phyloP scores from a whole-genome alignment of 2,888 invertebrate genomes.

The Amphipoea oculea region DNA sequence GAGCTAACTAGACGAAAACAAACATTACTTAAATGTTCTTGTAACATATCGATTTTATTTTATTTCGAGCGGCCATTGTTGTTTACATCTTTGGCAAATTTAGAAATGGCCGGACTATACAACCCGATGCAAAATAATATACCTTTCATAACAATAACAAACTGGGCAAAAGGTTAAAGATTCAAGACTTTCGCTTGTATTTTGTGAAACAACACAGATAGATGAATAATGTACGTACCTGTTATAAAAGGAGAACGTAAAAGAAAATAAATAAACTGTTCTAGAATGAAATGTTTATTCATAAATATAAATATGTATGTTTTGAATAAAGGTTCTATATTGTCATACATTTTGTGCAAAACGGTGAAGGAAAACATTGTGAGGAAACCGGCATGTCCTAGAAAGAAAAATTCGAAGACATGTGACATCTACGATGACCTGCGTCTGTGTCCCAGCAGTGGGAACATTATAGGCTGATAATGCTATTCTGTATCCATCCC shows the following conservation, averaged over 20 bases:
- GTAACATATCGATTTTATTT: too few species aligned
- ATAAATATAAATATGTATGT: too few species aligned
- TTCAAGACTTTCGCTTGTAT: not conserved
- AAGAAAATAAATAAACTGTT: constrained; percentile 14
- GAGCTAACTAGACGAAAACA: too few species aligned
- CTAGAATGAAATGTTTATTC: not conserved
- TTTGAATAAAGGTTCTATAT: not conserved
- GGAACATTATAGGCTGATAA: not conserved
- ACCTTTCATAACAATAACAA: not conserved
- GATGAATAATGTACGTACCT: not conserved
- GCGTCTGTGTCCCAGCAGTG: not conserved
- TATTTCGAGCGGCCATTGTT: too few species aligned
- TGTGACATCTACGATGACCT: not conserved
- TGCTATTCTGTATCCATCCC: not conserved
- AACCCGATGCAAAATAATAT: not conserved
- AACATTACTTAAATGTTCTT: too few species aligned
- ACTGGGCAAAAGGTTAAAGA: not conserved
- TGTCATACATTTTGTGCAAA: constrained; percentile 11
- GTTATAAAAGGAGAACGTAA: not conserved
- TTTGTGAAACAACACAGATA: not conserved
- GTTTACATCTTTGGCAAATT: too few species aligned
- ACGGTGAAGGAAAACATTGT: not conserved
- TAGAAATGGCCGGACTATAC: too few species aligned
- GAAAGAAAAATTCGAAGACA: not conserved
- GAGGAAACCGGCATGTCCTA: not conserved